Percentiles rank a stretch among this genome's conserved stretches.
These are phyloP conservation scores for Macropus fuliginosus DNA, from an alignment of 2,797 vertebrate species.

Conservation along the genomic window DNA sequence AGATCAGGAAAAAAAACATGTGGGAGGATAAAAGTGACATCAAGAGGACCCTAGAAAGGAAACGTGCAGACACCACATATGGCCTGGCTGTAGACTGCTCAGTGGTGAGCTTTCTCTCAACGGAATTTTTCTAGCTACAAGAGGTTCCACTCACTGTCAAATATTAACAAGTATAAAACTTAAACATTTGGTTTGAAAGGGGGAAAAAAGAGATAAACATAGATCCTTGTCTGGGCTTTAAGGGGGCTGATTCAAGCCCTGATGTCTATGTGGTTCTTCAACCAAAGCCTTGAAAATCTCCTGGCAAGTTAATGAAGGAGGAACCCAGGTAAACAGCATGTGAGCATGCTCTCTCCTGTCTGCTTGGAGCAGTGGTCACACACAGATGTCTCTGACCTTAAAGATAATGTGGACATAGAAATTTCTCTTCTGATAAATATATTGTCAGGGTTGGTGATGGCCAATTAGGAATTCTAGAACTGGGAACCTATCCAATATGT, in stretches of 20 bases:
- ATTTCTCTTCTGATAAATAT: background rate
- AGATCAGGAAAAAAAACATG: accelerated
- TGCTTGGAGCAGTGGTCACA: background rate
- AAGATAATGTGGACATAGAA: background rate
- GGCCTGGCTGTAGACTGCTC: background rate
- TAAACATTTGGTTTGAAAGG: background rate
- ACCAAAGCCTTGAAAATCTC: background rate
- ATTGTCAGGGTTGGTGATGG: background rate
- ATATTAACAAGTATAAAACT: constrained; percentile 45
- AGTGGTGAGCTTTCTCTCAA: background rate
- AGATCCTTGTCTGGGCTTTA: background rate
- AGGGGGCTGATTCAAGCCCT: background rate
- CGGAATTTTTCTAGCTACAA: background rate
- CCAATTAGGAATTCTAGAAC: background rate
- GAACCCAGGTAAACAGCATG: background rate
- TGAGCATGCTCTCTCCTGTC: background rate
- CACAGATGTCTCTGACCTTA: background rate
- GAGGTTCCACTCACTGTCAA: background rate
- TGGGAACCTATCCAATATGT: background rate
- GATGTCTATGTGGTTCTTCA: background rate
- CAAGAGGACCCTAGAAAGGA: background rate
- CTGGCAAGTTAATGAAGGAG: background rate
- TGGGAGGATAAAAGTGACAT: background rate
- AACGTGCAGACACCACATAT: background rate
- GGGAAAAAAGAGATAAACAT: background rate